Base-by-base conservation (phyloP, 1,140 invertebrate genomes). In the Drosophila triauraria region DNA sequence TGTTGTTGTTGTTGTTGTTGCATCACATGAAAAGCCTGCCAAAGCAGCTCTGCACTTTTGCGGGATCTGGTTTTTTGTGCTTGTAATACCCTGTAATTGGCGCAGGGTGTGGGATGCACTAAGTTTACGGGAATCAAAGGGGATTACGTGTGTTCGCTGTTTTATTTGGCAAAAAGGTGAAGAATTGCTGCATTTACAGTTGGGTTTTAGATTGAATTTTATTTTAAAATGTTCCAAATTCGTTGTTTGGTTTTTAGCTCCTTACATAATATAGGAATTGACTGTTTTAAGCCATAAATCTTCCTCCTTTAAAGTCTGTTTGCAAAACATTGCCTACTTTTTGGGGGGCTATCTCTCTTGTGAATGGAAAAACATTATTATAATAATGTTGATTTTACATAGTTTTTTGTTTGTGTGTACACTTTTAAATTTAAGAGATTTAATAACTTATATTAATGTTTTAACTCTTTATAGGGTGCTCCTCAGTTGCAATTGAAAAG, bases 21-120 rank as follows among this genome's bases (percentile, higher is more conserved):
- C 59, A 46, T 69, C 46, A 67, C 62, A 69, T 69, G 78, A 75
- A 75, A 80, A 84, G 76, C 80, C 78, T 85, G 63, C 61, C 70
- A 90, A 81, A 81, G 81, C 85, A 76, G 65, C 83, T 65, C 54
- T 61, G 74, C 74, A 86, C 82, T 82, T 75, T 58, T 75, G 53
- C 60, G 48, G 56, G 47, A 38, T 50, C 71, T 59, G 58, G 75
- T 20, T 60, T 57, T 77, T 67, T 63, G 43, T 54, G 51, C 30
- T 30, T 42, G 12, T 25, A 44, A 62, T 75, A 86, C 65, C 70
- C 82, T 69, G 54, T 50, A 65, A 44, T 58, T 20, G 15, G 17
- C 15, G 51, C n/a, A 4, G 20, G 40, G 23, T 35, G 17, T 32
- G 13, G 25, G 38, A n/a, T 43, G 12, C 54, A 32, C 23, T 2